A percentile compares a stretch with the other conserved stretches of the same genome.
Evolutionary conservation across 2,888 invertebrate genomes (phyloP).

Genomic region (Dasypogon diadema): DNA sequence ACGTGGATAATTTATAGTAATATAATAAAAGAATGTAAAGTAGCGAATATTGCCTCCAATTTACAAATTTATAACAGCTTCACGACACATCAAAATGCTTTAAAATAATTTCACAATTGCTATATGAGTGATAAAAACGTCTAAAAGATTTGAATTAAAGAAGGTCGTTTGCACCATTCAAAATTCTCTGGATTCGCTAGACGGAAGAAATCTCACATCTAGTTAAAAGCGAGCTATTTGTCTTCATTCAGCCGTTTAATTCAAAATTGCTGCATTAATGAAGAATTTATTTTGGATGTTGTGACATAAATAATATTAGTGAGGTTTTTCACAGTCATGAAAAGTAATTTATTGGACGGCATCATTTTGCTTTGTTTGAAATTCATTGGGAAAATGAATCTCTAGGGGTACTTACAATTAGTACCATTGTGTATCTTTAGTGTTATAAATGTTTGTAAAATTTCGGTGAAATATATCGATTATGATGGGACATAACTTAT

Average conservation of each 20-base stretch:
- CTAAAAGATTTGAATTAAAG: conserved; percentile 14
- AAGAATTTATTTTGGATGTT: conserved; percentile 51
- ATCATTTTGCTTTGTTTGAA: no score
- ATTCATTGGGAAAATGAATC: no score
- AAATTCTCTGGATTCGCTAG: neutral
- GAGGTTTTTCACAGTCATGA: no score
- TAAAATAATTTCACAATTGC: conserved; percentile 19
- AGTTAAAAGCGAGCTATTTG: conserved; percentile 49
- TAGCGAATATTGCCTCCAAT: neutral
- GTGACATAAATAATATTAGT: no score
- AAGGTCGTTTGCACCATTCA: neutral
- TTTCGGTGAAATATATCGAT: no score
- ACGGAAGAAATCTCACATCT: neutral
- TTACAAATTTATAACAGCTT: conserved; percentile 11
- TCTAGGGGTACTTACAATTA: no score
- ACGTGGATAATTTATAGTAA: no score
- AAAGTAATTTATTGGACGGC: no score
- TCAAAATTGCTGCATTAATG: conserved; percentile 51
- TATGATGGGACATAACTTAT: no score
- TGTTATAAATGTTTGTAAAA: no score
- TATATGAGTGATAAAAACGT: conserved; percentile 37
- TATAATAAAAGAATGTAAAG: neutral
- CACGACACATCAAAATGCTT: conserved; percentile 18
- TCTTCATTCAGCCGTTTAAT: conserved; percentile 53
- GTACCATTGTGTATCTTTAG: no score